Conservation (phyloP, 2,888 invertebrate genomes). For the Trissoscelio sp. region DNA sequence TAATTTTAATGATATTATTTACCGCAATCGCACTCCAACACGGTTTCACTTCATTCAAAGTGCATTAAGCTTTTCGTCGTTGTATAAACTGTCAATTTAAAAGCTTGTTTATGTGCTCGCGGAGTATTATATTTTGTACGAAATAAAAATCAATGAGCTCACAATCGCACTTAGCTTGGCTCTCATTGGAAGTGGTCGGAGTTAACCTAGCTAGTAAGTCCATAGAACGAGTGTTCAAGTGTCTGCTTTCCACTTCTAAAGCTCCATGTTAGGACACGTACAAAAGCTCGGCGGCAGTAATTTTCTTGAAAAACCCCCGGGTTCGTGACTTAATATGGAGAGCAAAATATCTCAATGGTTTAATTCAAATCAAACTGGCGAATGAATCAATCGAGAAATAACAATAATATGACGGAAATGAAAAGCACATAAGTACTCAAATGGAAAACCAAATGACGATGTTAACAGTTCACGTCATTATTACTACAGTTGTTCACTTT, state of each 20-base stretch:
- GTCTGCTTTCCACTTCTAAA: conserved; percentile 67
- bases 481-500: too few relatives aligned
- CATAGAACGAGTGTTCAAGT: conserved; percentile 66
- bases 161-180: conserved; percentile 66
- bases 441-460: too few relatives aligned
- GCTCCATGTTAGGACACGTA: conserved; percentile 60
- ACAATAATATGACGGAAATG: conserved; percentile 4
- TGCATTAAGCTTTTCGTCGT: conserved; percentile 45
- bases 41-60: conserved; percentile 32
- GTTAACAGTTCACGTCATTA: too few relatives aligned
- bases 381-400: conserved; percentile 9
- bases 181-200: conserved; percentile 65
- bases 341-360: conserved; percentile 31
- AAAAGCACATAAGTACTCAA: not conserved
- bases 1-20: conserved; percentile 56
- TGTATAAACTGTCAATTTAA: conserved; percentile 65
- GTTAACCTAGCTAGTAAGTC: conserved; percentile 65
- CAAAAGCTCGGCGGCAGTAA: conserved; percentile 50
- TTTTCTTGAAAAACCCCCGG: conserved; percentile 59
- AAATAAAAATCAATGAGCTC: conserved; percentile 67
- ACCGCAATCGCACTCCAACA: conserved; percentile 29
- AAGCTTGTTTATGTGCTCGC: conserved; percentile 63
- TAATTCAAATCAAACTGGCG: conserved; percentile 28
- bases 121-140: conserved; percentile 58
- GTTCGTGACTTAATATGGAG: conserved; percentile 32